These are phyloP conservation scores for Maconellicoccus hirsutus DNA, from an alignment of 1,140 invertebrate species.

Conservation along the genomic window DNA sequence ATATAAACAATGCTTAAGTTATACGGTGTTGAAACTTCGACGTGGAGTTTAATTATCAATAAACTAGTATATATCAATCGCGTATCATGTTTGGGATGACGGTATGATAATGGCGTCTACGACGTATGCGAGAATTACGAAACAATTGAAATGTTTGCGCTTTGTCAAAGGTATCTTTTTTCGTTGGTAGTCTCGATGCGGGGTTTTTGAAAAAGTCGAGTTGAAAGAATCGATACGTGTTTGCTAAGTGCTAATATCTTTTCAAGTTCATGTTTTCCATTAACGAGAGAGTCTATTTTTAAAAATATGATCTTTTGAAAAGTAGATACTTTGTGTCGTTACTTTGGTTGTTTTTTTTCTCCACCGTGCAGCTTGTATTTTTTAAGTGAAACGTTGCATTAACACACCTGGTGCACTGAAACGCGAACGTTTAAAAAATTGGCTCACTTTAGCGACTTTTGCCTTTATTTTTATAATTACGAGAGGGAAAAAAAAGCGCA, in stretches of 20 bases:
- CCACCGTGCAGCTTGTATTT: neutral
- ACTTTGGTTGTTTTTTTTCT: neutral
- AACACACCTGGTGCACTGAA: neutral
- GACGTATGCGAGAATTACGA: no score
- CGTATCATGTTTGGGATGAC: no score
- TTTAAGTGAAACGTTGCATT: neutral
- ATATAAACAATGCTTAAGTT: no score
- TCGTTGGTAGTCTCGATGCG: no score
- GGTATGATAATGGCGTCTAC: no score
- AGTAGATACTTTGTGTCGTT: neutral
- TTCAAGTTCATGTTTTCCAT: neutral
- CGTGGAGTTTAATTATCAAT: no score
- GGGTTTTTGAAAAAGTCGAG: no score
- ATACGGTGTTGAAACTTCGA: no score
- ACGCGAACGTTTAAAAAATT: neutral
- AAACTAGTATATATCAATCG: no score
- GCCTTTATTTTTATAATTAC: neutral
- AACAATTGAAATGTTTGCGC: no score
- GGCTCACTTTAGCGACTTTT: neutral
- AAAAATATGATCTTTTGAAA: neutral
- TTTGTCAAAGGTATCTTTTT: no score
- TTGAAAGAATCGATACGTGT: neutral
- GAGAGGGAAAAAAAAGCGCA: neutral
- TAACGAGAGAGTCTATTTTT: neutral
- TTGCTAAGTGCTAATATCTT: neutral